These are phyloP conservation scores for Marcusenius ussheri DNA, from an alignment of 2,113 vertebrate genomes.

Conservation along the genomic window DNA sequence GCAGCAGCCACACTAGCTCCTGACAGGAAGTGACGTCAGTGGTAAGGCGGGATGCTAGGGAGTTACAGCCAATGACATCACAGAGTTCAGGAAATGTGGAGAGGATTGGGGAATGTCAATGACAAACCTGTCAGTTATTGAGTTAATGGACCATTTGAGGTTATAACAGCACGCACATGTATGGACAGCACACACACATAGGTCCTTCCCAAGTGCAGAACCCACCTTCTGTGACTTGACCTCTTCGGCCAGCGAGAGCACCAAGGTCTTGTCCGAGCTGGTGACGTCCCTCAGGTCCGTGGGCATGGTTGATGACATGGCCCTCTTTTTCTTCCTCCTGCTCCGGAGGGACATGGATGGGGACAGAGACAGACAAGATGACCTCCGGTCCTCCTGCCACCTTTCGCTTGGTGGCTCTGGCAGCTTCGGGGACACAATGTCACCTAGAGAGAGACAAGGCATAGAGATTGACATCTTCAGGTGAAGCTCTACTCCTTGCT, in stretches of 20 bases:
- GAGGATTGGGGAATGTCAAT: neutral
- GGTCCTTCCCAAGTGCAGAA: neutral
- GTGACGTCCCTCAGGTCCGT: slow-evolving; percentile 48
- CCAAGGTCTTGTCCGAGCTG: slow-evolving; percentile 48
- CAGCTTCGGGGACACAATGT: neutral
- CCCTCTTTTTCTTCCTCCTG: slow-evolving; percentile 54
- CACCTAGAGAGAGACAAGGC: neutral
- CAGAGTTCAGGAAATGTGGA: neutral
- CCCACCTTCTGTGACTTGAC: slow-evolving; percentile 85
- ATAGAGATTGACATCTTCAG: too few relatives aligned
- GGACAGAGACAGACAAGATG: neutral
- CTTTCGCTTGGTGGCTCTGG: slow-evolving; percentile 3
- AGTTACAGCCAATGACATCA: neutral
- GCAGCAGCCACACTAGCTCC: slow-evolving; percentile 85
- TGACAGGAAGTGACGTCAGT: slow-evolving; percentile 36
- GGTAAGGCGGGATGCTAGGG: neutral
- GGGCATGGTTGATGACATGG: slow-evolving; percentile 50
- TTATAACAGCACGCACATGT: neutral
- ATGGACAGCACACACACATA: neutral
- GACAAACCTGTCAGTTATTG: neutral
- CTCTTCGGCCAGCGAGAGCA: slow-evolving; percentile 68
- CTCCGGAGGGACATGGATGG: neutral
- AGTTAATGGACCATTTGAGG: neutral
- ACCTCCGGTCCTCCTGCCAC: neutral
- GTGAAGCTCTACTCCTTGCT: neutral